Evolutionary conservation across 2,888 invertebrate species (phyloP), one percentile per base, ranked within the genome.

Genomic region (Colostygia pectinataria): DNA sequence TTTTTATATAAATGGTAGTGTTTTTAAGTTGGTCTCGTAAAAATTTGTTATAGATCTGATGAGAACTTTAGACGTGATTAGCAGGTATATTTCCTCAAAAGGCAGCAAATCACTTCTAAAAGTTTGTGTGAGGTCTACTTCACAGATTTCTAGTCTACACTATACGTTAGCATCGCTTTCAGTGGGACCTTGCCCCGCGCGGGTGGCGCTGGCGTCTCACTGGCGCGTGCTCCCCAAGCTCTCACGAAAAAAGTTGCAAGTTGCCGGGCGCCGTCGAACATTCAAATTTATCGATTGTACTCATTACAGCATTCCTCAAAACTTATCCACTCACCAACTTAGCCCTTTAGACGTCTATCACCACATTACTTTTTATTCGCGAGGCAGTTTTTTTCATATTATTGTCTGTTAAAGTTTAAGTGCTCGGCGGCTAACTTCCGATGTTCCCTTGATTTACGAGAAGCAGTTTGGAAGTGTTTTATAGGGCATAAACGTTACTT

Each of bases 251-350:
- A 90, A 89, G 86, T 89, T 89, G 88, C 90, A 89, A 89, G 88
- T 87, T 83, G 83, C 77, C 75, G 76, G 87, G 86, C 86, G 87
- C 87, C 87, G 80, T 64, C 68, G 83, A 88, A 89, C 90, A 90
- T 89, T 90, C 90, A 90, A 89, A 89, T 90, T 89, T 89, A 90
- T 90, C 85, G 89, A 90, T 90, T 87, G 84, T 83, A 75, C 83
- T 90, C 89, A 86, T 90, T 85, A 87, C 89, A 73, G 75, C 85
- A 87, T 87, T 86, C 86, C 84, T 89, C 85, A 85, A 85, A 85
- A 85, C 83, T 83, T 83, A 82, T 78, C 80, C 78, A 77, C 81
- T 81, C 77, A 80, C 80, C 75, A 82, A 83, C 85, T 83, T 83
- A 87, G 85, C 86, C 89, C 86, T 88, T 87, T 80, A 77, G 72